Evolutionary conservation across 2,797 vertebrate genomes (phyloP).

Genomic region (Euthynnus affinis): DNA sequence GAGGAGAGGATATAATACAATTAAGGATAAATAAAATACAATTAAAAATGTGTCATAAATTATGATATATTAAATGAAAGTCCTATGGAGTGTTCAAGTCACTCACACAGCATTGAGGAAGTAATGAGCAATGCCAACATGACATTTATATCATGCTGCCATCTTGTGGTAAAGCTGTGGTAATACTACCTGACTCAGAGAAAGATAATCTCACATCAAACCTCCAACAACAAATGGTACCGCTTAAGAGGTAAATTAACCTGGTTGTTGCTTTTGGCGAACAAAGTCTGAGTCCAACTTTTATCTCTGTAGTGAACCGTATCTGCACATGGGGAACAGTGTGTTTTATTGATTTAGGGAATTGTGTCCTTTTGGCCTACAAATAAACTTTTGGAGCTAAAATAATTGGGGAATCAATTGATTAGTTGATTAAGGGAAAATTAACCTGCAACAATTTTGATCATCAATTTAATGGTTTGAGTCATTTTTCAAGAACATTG

Average conservation of each 20-base stretch:
- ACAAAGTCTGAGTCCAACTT: background rate
- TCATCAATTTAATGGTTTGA: background rate
- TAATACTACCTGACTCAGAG: constrained; percentile 29
- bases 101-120: constrained; percentile 2
- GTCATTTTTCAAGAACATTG: background rate
- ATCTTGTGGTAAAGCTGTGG: constrained; percentile 58
- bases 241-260: background rate
- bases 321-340: background rate
- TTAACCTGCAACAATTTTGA: background rate
- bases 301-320: background rate
- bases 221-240: background rate
- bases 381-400: background rate
- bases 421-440: background rate
- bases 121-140: background rate
- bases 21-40: background rate
- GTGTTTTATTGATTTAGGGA: background rate
- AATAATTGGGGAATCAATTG: background rate
- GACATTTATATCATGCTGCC: constrained; percentile 57
- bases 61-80: constrained; percentile 5
- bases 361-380: background rate
- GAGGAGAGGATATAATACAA: background rate
- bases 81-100: constrained; percentile 7
- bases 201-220: background rate
- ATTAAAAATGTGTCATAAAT: constrained; percentile 11
- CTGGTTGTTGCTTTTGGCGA: background rate